Evolutionary conservation across 2,797 vertebrate species (phyloP).

Genomic region (Falco columbarius): DNA sequence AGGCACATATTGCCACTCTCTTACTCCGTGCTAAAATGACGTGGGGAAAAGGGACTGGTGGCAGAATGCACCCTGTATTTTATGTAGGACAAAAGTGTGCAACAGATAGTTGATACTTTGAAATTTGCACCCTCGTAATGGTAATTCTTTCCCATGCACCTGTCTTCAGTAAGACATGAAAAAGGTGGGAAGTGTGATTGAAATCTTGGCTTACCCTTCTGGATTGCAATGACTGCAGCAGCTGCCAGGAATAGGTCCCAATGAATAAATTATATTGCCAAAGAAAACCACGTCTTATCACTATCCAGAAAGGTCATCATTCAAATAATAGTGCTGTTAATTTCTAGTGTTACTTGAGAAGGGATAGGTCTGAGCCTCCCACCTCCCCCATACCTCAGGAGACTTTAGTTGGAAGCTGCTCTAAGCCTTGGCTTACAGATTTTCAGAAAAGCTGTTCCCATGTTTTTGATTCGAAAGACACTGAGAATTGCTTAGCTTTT

Average conservation of each 20-base stretch:
- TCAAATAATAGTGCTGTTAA: background rate
- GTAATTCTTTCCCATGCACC: background rate
- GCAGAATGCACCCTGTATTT: background rate
- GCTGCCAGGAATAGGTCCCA: background rate
- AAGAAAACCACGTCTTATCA: background rate
- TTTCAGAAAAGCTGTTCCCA: background rate
- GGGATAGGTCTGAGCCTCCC: background rate
- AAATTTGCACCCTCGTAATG: background rate
- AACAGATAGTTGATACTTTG: background rate
- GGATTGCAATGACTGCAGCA: background rate
- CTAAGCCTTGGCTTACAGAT: background rate
- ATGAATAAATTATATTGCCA: background rate
- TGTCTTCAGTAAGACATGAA: background rate
- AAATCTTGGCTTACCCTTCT: background rate
- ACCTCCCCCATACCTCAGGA: background rate
- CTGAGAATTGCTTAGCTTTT: background rate
- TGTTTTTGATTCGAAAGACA: background rate
- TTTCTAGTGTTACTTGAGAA: background rate
- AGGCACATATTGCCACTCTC: background rate
- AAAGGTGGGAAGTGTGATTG: background rate
- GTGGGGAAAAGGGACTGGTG: background rate
- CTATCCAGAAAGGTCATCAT: background rate
- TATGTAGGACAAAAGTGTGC: background rate
- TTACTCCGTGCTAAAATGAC: background rate
- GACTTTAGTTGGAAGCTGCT: background rate